Conservation (phyloP, 2,113 vertebrate genomes). For the Irena cyanogastra region DNA sequence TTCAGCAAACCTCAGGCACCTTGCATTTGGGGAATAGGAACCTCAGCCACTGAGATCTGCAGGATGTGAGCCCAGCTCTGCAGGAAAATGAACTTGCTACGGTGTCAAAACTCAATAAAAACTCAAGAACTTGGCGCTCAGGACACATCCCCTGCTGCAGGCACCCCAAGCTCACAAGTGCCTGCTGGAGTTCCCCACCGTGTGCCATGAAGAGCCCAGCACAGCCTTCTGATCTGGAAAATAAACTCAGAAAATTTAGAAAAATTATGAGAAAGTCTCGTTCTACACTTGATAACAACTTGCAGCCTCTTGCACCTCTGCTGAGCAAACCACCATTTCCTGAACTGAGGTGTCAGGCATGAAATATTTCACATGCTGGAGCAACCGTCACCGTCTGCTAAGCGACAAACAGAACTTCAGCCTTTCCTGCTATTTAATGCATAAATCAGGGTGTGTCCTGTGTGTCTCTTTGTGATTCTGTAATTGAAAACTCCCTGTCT, state of each 20-base stretch:
- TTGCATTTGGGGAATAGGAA: not conserved
- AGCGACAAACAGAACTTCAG: conserved; percentile 20
- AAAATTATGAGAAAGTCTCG: not conserved
- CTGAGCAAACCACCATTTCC: conserved; percentile 59
- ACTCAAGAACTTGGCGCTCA: rapidly evolving
- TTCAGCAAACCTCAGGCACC: not conserved
- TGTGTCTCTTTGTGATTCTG: not conserved
- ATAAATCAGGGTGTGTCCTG: conserved; percentile 15
- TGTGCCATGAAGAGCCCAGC: rapidly evolving
- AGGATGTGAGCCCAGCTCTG: not conserved
- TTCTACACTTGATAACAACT: not conserved
- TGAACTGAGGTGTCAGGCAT: conserved; percentile 37
- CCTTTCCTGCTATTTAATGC: conserved; percentile 5
- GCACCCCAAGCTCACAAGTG: rapidly evolving
- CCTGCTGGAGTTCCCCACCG: no score
- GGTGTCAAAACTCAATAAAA: not conserved
- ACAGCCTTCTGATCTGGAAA: not conserved
- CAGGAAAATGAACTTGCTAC: not conserved
- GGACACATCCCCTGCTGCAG: rapidly evolving
- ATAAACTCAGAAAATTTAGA: not conserved
- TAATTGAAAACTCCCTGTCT: not conserved
- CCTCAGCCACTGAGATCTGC: not conserved
- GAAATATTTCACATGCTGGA: conserved; percentile 24
- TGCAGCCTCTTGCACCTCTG: conserved; percentile 23
- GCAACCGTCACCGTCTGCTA: conserved; percentile 32